Evolutionary conservation across 2,113 vertebrate genomes (phyloP), one percentile per base, ranked within the genome.

Genomic region (Ibidorhyncha struthersii): DNA sequence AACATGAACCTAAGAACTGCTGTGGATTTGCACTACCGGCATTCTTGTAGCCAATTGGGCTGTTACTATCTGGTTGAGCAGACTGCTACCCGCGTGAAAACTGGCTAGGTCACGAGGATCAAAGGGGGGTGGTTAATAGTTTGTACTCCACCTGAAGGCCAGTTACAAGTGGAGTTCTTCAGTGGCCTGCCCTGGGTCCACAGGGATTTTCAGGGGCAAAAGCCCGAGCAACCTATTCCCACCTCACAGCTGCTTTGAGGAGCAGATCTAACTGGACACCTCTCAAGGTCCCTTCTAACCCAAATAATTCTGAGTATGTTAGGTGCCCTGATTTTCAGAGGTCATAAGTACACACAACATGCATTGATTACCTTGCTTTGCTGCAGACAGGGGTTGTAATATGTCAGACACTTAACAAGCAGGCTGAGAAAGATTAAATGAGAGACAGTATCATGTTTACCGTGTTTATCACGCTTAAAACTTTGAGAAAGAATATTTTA

Each of bases 311-410:
- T n/a, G 19, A 49, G 29, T 56, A 76, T 0, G 1, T n/a, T 43
- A 49, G 19, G 43, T 49, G 30, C 12, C 12, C 43, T 41, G n/a
- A 41, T 58, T 77, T 86, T 41, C 14, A 66, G 25, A 58, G 23
- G 29, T n/a, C 12, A 1, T 22, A 77, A 67, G n/a, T 66, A 66
- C 4, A 12, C 12, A n/a, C 29, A 56, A 29, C 15, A 50, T 10
- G 9, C 52, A 30, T 12, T 40, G 29, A 56, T 67, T 40, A 25
- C 43, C 12, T 41, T 50, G 20, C 12, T n/a, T 49, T 50, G 50
- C 20, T 3, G 3, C 0, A 2, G n/a, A 49, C 14, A 41, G 12
- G 19, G 43, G n/a, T 50, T 67, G 43, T 23, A 67, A 50, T 6
- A n/a, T n/a, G 21, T 74, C 61, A 56, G 43, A 30, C 23, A n/a